A percentile compares a stretch with the other conserved stretches of the same genome.
Conservation (phyloP, 2,888 invertebrate species). For the Plebejus argus region DNA sequence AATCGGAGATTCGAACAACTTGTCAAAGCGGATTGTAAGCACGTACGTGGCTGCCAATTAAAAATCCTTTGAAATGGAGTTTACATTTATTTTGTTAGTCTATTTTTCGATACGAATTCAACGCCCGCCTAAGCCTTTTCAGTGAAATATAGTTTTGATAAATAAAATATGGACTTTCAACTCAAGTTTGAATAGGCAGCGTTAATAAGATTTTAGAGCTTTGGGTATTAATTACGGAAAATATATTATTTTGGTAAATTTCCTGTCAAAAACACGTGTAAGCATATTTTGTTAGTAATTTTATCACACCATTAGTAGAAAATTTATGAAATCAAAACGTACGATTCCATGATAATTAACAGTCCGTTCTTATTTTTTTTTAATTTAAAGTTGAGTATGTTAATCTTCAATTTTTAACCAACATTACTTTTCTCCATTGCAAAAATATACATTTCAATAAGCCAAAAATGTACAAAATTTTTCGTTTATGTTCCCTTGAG, state of each 20-base stretch:
- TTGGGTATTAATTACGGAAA: not conserved
- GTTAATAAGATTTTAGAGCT: not conserved
- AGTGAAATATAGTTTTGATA: not conserved
- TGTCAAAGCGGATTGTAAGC: slow-evolving; percentile 17
- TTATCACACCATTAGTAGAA: not conserved
- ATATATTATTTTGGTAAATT: not conserved
- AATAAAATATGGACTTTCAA: not conserved
- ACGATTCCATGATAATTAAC: too few relatives aligned
- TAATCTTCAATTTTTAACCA: too few relatives aligned
- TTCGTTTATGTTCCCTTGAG: not conserved
- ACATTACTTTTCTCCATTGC: not conserved
- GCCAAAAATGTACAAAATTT: not conserved
- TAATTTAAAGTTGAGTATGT: too few relatives aligned
- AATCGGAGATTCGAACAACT: not conserved
- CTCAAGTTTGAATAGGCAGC: not conserved
- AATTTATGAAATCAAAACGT: too few relatives aligned
- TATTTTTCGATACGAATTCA: slow-evolving; percentile 2
- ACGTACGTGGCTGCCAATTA: slow-evolving; percentile 7
- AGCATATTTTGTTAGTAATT: not conserved
- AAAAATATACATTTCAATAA: not conserved
- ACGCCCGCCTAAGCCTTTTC: not conserved
- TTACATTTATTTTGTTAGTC: slow-evolving; percentile 21
- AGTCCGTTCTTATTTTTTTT: too few relatives aligned
- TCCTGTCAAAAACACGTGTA: not conserved
- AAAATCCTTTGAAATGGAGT: slow-evolving; percentile 14